Evolutionary conservation across 2,797 vertebrate genomes (phyloP), one percentile per base, ranked within the genome.

Genomic region (Carduelis carduelis): DNA sequence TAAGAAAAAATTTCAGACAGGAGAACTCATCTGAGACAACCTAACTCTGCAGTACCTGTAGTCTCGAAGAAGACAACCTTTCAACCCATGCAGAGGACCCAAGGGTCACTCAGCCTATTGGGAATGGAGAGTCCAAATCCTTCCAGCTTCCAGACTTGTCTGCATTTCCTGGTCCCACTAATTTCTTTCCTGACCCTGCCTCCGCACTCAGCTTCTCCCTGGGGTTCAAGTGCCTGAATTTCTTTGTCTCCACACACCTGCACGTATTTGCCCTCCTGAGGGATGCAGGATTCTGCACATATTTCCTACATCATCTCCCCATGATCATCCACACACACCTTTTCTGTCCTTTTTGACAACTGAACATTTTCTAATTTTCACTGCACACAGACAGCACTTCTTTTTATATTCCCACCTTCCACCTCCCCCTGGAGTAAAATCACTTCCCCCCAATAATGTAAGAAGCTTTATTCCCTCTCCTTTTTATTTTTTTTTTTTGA

Each of bases 71-170:
- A 27, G 32, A 66, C 15, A 60, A 65, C 6, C 7, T 83, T 83
- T 52, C 16, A 44, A 39, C 21, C 16, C 0, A 0, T 37, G 37
- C n/a, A 72, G 26, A 89, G 6, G 24, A 83, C 13, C 7, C 1
- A 6, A 46, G 39, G 11, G 32, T 85, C 35, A 32, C 44, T 50
- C 22, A 59, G 49, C 11, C 12, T 41, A 24, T 22, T 11, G 4
- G 30, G 41, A 93, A 66, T 11, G 2, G 4, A 92, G 13, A 18
- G 7, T 3, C 1, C 8, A 50, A 92, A 69, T 63, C 41, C 16
- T 60, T 70, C 19, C 59, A 84, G 27, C 9, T 81, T 83, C 55
- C 52, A 93, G 26, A 13, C 9, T 71, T 2, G 0, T 18, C 72
- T 63, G 35, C 3, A 10, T 81, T 83, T 95, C 46, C 46, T 0